Percentiles rank a stretch among this genome's conserved stretches.
Evolutionary conservation across 2,797 vertebrate genomes (phyloP).

Genomic region (Triplophysa yarkandensis): DNA sequence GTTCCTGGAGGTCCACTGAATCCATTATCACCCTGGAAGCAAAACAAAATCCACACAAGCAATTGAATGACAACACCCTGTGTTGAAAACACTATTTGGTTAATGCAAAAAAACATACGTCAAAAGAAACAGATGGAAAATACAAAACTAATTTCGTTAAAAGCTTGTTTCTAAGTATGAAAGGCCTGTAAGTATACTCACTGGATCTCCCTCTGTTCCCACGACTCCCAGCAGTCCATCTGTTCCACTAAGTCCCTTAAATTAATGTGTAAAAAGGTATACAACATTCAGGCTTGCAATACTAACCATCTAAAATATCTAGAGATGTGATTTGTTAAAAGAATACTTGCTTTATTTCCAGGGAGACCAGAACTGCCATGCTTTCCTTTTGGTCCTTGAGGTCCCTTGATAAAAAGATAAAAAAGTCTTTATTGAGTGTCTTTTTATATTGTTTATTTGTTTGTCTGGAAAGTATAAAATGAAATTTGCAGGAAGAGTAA

Average conservation of each 20-base stretch:
- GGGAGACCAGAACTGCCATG: conserved; percentile 64
- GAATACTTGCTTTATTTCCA: conserved; percentile 73
- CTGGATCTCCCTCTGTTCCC: conserved; percentile 78
- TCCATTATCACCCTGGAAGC: conserved; percentile 69
- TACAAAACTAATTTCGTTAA: background rate
- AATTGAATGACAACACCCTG: background rate
- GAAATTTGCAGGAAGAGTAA: conserved; percentile 1
- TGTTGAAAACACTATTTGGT: no score
- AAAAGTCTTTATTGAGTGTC: background rate
- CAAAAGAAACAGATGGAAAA: background rate
- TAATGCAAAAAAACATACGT: background rate
- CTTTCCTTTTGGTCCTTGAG: conserved; percentile 61
- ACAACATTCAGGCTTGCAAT: background rate
- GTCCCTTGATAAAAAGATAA: conserved; percentile 65
- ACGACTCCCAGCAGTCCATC: conserved; percentile 78
- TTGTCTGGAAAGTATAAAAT: background rate
- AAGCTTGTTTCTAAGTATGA: background rate
- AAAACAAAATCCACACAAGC: background rate
- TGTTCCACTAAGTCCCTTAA: conserved; percentile 71
- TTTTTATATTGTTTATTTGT: background rate
- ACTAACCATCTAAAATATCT: background rate
- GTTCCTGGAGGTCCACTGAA: conserved; percentile 65
- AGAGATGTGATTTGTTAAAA: background rate
- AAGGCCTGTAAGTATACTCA: conserved; percentile 55
- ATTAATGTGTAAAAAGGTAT: background rate